A percentile compares a stretch with the other conserved stretches of the same genome.
Evolutionary conservation across 2,888 invertebrate genomes (phyloP).

Genomic region (Rhamnusium bicolor): DNA sequence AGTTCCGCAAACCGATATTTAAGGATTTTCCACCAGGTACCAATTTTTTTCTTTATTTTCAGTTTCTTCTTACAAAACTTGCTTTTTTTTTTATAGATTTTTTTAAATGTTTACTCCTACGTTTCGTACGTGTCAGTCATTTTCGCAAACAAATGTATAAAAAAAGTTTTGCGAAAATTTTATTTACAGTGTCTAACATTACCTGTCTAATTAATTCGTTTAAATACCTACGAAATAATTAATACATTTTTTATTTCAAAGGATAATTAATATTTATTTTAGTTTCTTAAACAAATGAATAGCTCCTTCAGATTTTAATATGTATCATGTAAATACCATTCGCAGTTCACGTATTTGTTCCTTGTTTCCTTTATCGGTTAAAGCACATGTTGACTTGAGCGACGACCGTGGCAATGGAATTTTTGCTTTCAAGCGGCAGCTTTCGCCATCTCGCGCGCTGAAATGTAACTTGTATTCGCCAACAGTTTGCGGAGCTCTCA

Average conservation of each 20-base stretch:
- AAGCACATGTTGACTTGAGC: conserved; percentile 33
- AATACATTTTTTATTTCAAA: background rate
- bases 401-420: conserved; percentile 50
- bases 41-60: background rate
- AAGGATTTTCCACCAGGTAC: conserved; percentile 10
- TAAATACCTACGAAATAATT: background rate
- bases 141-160: too few species aligned
- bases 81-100: background rate
- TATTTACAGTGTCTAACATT: too few species aligned
- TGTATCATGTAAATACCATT: too few species aligned
- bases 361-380: too few species aligned
- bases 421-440: background rate
- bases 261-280: background rate
- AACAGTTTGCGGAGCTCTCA: conserved; percentile 14
- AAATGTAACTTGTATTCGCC: background rate
- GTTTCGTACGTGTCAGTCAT: background rate
- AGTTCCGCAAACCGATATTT: background rate
- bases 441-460: conserved; percentile 46
- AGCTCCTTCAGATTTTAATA: too few species aligned
- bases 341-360: too few species aligned
- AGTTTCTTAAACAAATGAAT: background rate
- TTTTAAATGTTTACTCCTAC: background rate
- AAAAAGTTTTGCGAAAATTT: too few species aligned
- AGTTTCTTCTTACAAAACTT: background rate
- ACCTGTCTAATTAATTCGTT: background rate